A percentile compares a stretch with the other conserved stretches of the same genome.
Conservation (phyloP, 2,797 vertebrate species). For the Sebastolobus altivelis region DNA sequence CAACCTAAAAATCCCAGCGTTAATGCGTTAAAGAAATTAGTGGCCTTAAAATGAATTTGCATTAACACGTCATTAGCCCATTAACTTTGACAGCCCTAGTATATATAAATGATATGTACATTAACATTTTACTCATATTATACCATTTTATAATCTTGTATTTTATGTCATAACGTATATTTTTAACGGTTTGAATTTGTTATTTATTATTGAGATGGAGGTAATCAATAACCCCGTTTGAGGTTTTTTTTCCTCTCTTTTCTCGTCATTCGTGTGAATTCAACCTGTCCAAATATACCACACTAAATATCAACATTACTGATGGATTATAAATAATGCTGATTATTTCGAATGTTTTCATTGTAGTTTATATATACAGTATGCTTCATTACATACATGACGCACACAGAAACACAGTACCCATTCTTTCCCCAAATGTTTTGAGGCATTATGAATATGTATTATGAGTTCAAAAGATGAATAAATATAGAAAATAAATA, state of each 20-base stretch:
- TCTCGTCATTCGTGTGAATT: neutral
- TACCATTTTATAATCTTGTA: no score
- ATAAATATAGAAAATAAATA: slow-evolving; percentile 46
- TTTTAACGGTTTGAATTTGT: neutral
- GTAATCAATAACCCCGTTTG: neutral
- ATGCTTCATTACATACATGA: slow-evolving; percentile 9
- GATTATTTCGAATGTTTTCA: neutral
- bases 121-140: no score
- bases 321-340: neutral
- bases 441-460: slow-evolving; percentile 41
- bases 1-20: no score
- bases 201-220: neutral
- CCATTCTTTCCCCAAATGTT: slow-evolving; percentile 26
- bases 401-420: slow-evolving; percentile 12
- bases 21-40: no score
- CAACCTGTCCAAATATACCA: slow-evolving; percentile 10
- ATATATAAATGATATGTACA: no score
- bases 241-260: neutral
- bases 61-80: no score
- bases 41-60: no score
- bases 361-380: neutral
- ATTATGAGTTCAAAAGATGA: slow-evolving; percentile 47
- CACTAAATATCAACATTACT: neutral
- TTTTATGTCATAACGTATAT: neutral
- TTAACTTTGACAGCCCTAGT: no score